Conservation (phyloP, 2,113 vertebrate species). For the Nibea coibor region DNA sequence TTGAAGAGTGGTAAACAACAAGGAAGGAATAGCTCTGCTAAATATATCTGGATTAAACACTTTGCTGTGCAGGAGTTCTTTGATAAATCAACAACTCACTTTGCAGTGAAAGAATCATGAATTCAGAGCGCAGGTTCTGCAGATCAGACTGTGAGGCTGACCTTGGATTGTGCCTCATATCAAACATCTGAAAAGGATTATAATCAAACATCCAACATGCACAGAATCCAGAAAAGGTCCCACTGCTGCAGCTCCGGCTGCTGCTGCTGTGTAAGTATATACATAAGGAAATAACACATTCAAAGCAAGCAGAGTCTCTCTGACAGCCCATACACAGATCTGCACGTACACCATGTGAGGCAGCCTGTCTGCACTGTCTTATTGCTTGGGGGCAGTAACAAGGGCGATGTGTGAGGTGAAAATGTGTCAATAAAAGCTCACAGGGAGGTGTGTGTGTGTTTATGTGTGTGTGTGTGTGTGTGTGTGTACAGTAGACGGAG, state of each 20-base stretch:
- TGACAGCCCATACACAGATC: constrained; percentile 8
- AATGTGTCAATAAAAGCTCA: constrained; percentile 27
- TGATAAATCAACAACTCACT: neutral
- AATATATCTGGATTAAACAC: neutral
- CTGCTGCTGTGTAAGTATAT: constrained; percentile 14
- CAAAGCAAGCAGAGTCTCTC: neutral
- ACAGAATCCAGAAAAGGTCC: constrained; percentile 12
- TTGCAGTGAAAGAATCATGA: neutral
- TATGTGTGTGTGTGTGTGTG: constrained; percentile 1
- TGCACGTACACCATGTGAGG: constrained; percentile 22
- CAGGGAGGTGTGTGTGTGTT: neutral
- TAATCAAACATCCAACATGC: constrained; percentile 13
- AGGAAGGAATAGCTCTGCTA: neutral
- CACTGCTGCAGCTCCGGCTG: neutral
- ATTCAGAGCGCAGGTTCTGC: constrained; percentile 27
- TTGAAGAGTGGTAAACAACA: constrained; percentile 17
- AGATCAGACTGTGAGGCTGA: constrained; percentile 21
- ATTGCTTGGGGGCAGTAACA: constrained; percentile 27
- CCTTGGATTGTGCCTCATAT: constrained; percentile 37
- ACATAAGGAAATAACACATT: constrained; percentile 15
- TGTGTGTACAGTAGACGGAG: neutral
- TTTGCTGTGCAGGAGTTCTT: neutral
- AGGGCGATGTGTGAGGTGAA: constrained; percentile 11
- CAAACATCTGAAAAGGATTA: constrained; percentile 20
- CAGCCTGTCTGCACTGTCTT: constrained; percentile 21